phyloP scores from a whole-genome alignment of 2,797 vertebrate species.

The Scolopax bukidnonensis region DNA sequence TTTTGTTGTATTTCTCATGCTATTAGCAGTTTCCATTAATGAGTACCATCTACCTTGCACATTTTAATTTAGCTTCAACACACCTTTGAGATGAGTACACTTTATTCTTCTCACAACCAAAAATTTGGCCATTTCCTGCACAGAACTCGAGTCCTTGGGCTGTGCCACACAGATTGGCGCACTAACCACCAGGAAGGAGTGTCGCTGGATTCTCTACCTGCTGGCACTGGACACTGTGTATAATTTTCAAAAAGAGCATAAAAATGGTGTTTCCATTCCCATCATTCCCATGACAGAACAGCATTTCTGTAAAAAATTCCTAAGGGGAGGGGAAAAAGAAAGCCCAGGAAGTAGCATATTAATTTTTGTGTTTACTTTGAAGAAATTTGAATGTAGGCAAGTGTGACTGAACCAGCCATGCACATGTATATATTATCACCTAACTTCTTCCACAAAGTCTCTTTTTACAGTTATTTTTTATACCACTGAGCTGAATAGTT shows the following conservation, averaged over 20 bases:
- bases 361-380: neutral
- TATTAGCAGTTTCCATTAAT: neutral
- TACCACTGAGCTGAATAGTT: neutral
- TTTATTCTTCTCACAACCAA: neutral
- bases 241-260: neutral
- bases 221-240: neutral
- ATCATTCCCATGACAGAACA: neutral
- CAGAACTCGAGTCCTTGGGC: neutral
- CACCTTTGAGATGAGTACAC: neutral
- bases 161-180: neutral
- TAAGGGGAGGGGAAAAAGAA: neutral
- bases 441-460: neutral
- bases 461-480: neutral
- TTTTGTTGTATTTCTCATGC: neutral
- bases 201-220: neutral
- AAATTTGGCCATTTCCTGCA: neutral
- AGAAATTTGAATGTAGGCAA: neutral
- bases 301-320: neutral
- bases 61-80: neutral
- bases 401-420: neutral
- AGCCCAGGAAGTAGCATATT: neutral
- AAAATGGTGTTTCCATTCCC: neutral
- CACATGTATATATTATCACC: neutral
- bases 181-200: rapidly evolving
- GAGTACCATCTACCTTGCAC: neutral